These are phyloP conservation scores for Geotrypetes seraphini DNA, from an alignment of 2,797 vertebrate genomes.

Conservation along the genomic window DNA sequence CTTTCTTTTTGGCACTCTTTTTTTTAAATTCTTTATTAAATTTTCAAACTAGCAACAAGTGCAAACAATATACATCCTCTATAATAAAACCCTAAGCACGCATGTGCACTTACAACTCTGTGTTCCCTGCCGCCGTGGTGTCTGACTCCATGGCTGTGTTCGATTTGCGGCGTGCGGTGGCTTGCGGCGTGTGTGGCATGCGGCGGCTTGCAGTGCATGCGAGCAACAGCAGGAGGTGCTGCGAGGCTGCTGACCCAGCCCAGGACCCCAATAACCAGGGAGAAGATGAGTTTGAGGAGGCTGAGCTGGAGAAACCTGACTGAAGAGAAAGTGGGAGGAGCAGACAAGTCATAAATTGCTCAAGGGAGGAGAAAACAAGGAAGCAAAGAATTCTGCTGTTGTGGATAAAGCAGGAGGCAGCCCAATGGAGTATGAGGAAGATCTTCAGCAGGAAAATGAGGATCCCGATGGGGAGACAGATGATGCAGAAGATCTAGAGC, in stretches of 20 bases:
- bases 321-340: slow-evolving; percentile 25
- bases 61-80: too few species aligned
- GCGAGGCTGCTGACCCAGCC: slow-evolving; percentile 38
- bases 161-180: too few species aligned
- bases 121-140: too few species aligned
- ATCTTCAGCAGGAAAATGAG: slow-evolving; percentile 42
- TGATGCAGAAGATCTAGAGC: slow-evolving; percentile 28
- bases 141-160: too few species aligned
- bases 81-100: too few species aligned
- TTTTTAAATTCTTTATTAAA: too few species aligned
- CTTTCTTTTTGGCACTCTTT: too few species aligned
- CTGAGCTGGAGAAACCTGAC: slow-evolving; percentile 43
- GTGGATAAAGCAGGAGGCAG: slow-evolving; percentile 25
- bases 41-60: too few species aligned
- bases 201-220: too few species aligned
- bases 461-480: slow-evolving; percentile 32
- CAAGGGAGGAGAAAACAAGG: not conserved
- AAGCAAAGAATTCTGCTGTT: slow-evolving; percentile 8
- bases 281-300: slow-evolving; percentile 55
- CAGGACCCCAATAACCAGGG: slow-evolving; percentile 43
- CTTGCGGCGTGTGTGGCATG: too few species aligned
- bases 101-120: too few species aligned
- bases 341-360: slow-evolving; percentile 4
- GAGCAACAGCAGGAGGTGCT: too few species aligned
- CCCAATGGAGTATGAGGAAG: slow-evolving; percentile 26